A percentile compares a stretch with the other conserved stretches of the same genome.
Evolutionary conservation across 1,140 invertebrate genomes (phyloP).

Genomic region (Sminthurinus signatus): DNA sequence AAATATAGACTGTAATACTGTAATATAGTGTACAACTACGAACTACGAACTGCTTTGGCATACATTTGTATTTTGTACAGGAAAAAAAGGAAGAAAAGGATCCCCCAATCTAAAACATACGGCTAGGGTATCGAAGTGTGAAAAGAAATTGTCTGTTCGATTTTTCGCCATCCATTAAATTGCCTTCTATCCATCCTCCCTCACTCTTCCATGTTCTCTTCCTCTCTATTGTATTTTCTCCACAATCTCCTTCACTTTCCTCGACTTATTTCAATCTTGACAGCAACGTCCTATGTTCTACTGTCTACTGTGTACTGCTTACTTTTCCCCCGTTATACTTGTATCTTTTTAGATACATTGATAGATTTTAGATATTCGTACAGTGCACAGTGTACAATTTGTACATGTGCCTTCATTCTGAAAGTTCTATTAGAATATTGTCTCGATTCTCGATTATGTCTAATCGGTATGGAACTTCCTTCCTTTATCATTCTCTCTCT

Average conservation of each 20-base stretch:
- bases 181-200: conserved; percentile 1
- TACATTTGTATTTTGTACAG: too few species aligned
- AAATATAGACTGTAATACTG: too few species aligned
- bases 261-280: background rate
- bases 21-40: too few species aligned
- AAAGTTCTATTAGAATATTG: conserved; percentile 17
- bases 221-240: background rate
- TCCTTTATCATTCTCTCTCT: conserved; percentile 10
- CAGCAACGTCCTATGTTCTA: background rate
- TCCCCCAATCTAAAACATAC: background rate
- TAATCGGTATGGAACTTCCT: conserved; percentile 9
- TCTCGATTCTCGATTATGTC: conserved; percentile 16
- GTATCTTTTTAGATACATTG: too few species aligned
- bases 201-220: conserved; percentile 7
- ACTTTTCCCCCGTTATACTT: too few species aligned
- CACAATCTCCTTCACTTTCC: conserved; percentile 2
- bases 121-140: conserved; percentile 6
- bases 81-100: background rate
- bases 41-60: too few species aligned
- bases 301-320: background rate
- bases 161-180: conserved; percentile 25
- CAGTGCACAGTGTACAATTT: too few species aligned
- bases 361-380: too few species aligned
- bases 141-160: conserved; percentile 28
- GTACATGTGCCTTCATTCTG: too few species aligned